Base-by-base conservation (phyloP, 2,113 vertebrate genomes). In the Acrocephalus arundinaceus region DNA sequence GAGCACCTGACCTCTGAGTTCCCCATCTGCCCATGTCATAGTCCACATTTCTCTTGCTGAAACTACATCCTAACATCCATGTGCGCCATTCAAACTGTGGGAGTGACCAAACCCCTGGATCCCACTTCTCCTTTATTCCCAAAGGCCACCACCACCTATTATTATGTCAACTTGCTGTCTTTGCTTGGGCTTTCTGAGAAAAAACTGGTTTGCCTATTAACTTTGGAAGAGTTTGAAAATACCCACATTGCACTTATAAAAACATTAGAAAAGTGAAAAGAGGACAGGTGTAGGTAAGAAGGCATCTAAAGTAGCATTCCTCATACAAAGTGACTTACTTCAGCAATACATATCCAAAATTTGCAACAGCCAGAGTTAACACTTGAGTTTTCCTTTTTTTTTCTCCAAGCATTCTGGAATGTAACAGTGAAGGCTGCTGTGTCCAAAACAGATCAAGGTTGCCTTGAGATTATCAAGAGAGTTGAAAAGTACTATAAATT, bases 401-500 rank as follows among this genome's bases (percentile, higher is more conserved):
- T 43, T 14, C 22, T 27, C 28, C 21, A 54, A 67, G 73, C 30
- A 41, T 59, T 83, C 12, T 65, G n/a, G 11, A 92, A 77, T 1
- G 1, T 33, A 63, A 66, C 10, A 80, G 21, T 24, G 23, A 78
- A 68, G 31, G 37, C 5, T 2, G 1, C 33, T 48, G 28, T 62
- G 46, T 71, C 37, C 30, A 63, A 73, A 92, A 77, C 9, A 58
- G 46, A 84, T 23, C 20, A 27, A 63, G 6, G 9, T 30, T 74
- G 46, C 33, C 33, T 61, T 0, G 0, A 91, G 28, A 71, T 21
- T 25, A 63, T 25, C 10, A 71, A 51, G 2, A 65, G 21, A n/a
- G 7, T 28, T 72, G 30, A 55, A 67, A 80, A 37, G 9, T 58
- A 77, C n/a, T 11, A 63, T 43, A 54, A 91, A 80, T 24, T n/a